These are phyloP conservation scores for Brachypteracias leptosomus DNA, from an alignment of 2,113 vertebrate species.

Conservation along the genomic window DNA sequence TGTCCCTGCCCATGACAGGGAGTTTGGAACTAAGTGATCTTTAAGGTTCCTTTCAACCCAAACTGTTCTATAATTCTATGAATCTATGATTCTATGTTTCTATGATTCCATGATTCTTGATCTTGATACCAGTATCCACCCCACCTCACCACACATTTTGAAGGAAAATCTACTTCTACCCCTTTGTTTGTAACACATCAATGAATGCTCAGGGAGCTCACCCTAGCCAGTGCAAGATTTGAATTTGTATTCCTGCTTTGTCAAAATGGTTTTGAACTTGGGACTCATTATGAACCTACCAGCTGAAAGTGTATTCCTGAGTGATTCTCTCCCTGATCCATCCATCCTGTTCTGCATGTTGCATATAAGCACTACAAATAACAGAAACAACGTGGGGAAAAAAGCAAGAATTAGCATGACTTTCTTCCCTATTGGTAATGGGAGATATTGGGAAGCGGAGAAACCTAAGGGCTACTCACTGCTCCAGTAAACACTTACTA, in stretches of 20 bases:
- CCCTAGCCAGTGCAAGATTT: not conserved
- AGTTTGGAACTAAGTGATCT: no score
- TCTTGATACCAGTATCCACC: fast-evolving
- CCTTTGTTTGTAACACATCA: not conserved
- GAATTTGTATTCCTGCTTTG: not conserved
- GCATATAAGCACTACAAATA: not conserved
- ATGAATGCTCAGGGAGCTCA: not conserved
- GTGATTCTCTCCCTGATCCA: no score
- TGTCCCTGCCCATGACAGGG: no score
- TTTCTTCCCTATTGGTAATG: not conserved
- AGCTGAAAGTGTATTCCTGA: not conserved
- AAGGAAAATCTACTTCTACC: not conserved
- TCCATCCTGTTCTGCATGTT: not conserved
- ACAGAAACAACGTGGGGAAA: fast-evolving
- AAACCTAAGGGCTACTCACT: not conserved
- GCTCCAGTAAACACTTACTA: not conserved
- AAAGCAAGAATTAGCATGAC: not conserved
- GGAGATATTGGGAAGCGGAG: not conserved
- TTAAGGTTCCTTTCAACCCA: no score
- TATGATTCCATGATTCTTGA: no score
- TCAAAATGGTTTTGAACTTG: not conserved
- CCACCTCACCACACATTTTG: not conserved
- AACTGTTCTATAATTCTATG: no score
- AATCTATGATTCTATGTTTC: no score
- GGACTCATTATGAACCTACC: fast-evolving